Evolutionary conservation across 1,140 invertebrate species (phyloP).

Genomic region (Pseudomyrmex gracilis): DNA sequence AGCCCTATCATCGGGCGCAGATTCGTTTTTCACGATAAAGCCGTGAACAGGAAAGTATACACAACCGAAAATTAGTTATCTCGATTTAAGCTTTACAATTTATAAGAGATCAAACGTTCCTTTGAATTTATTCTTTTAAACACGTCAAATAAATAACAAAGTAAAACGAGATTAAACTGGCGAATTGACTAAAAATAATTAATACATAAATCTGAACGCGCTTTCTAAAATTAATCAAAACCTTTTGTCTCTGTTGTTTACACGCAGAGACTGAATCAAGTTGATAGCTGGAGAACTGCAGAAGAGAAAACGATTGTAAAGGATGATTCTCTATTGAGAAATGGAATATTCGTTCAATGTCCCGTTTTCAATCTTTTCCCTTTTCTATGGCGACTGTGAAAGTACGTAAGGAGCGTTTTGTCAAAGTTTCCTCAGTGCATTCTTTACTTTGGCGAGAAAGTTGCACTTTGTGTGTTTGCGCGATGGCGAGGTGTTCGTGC

Average conservation of each 20-base stretch:
- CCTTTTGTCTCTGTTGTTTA: neutral
- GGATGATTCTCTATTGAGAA: constrained; percentile 30
- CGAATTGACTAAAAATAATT: neutral
- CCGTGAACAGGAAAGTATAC: neutral
- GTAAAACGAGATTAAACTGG: neutral
- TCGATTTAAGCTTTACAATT: neutral
- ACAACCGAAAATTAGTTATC: neutral
- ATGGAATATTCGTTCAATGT: constrained; percentile 56
- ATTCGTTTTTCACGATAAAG: neutral
- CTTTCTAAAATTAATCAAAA: neutral
- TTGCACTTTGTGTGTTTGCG: constrained; percentile 33
- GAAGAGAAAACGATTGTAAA: neutral
- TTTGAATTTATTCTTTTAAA: neutral
- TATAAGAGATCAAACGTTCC: neutral
- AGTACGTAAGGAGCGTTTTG: constrained; percentile 55
- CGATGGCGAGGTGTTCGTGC: constrained; percentile 16
- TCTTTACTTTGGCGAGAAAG: constrained; percentile 45
- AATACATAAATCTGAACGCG: neutral
- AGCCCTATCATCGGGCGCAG: neutral
- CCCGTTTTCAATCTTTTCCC: constrained; percentile 29
- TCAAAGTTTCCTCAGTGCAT: constrained; percentile 53
- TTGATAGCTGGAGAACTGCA: neutral
- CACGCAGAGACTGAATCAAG: constrained; percentile 1
- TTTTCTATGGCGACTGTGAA: constrained; percentile 18
- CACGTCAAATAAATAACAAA: neutral